phyloP scores from a whole-genome alignment of 2,888 invertebrate genomes.

The Parochlus steinenii region DNA sequence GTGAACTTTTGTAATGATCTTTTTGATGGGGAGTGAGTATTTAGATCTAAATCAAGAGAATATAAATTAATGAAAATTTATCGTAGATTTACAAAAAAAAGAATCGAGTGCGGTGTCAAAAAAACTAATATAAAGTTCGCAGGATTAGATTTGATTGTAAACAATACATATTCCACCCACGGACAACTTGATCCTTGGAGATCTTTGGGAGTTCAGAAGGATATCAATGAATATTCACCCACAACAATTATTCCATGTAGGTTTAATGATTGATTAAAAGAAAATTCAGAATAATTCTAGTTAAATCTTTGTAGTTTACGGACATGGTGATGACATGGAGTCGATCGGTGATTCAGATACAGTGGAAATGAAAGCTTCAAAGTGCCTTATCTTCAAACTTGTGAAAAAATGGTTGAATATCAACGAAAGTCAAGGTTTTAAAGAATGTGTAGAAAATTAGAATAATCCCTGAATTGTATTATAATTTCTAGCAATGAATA shows the following conservation, averaged over 20 bases:
- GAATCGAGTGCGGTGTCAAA: neutral
- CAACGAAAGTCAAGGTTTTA: too few relatives aligned
- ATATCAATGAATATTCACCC: conserved; percentile 15
- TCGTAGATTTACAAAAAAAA: neutral
- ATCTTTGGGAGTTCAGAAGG: conserved; percentile 31
- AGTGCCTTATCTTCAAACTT: conserved; percentile 19
- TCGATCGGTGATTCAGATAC: conserved; percentile 21
- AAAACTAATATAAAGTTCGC: conserved; percentile 34
- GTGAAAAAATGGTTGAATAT: conserved; percentile 21
- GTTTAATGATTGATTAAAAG: too few relatives aligned
- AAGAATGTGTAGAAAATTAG: too few relatives aligned
- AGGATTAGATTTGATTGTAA: conserved; percentile 29
- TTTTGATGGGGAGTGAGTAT: conserved; percentile 17
- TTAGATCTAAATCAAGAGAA: neutral
- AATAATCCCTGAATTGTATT: too few relatives aligned
- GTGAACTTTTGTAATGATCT: conserved; percentile 21
- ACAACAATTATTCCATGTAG: conserved; percentile 30
- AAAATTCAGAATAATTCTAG: too few relatives aligned
- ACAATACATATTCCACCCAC: conserved; percentile 35
- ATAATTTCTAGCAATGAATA: too few relatives aligned
- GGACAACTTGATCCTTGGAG: conserved; percentile 40
- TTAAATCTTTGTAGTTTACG: conserved; percentile 22
- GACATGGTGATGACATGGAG: conserved; percentile 24
- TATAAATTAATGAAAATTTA: neutral
- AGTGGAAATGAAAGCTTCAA: conserved; percentile 22